Base-by-base conservation (phyloP, 2,888 invertebrate species). In the Drosophila multiciliata region DNA sequence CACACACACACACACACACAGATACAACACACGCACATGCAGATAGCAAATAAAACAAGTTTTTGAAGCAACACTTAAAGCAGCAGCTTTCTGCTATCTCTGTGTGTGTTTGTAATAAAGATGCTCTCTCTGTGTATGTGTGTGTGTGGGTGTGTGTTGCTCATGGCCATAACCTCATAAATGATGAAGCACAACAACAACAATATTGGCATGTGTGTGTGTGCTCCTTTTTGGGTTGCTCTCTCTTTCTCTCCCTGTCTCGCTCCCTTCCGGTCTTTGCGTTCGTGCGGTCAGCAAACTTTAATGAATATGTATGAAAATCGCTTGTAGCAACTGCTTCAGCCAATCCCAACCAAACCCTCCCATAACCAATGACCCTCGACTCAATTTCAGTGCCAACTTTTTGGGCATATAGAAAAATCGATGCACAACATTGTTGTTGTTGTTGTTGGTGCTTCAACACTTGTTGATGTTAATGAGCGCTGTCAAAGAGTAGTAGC, bases 271-370 rank as follows among this genome's bases (percentile, higher is more conserved):
- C 68, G 52, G 62, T 62, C 45, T 73, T 78, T 71, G 74, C 68
- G 74, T 75, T 62, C 73, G 83, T 89, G 89, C 85, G 87, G 89
- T 87, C 87, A 89, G 89, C 80, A 82, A 80, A 87, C 87, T 86
- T 87, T 83, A 88, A 89, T 88, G 87, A 88, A 88, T 89, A 88
- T 88, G 87, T 87, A 88, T 88, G 90, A 88, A 88, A 81, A 79
- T 73, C 74, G 87, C 76, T 86, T 84, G 82, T 75, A 78, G 78
- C 84, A 78, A 80, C 71, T 75, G 66, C 57, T 23, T 23, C 45
- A 45, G 15, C 15, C 45, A 45, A 12, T 7, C 45, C 45, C 45
- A 23, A 23, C 61, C 40, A 45, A 36, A 3, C n/a, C 42, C 53
- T 26, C 29, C 17, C 8, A 23, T 11, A 29, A 15, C 35, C 35